Conservation (phyloP, 2,888 invertebrate genomes). For the Elmis aenea region DNA sequence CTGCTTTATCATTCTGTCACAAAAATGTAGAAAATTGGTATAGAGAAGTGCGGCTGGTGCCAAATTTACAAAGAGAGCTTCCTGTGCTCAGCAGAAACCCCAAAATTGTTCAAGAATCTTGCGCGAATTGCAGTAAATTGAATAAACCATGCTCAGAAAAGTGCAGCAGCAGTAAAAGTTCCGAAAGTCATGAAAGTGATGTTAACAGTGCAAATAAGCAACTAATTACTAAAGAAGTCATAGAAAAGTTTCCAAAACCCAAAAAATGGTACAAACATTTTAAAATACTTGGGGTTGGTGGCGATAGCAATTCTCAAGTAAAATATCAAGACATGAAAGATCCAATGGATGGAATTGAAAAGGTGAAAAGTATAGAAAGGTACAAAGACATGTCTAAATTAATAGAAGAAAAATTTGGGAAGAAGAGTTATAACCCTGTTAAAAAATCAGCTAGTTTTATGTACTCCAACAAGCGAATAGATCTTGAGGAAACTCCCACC, state of each 20-base stretch:
- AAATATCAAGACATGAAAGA: slow-evolving; percentile 48
- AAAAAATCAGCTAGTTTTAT: slow-evolving; percentile 44
- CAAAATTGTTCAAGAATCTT: slow-evolving; percentile 7
- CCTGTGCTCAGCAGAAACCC: slow-evolving; percentile 4
- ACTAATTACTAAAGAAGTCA: slow-evolving; percentile 36
- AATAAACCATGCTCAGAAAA: slow-evolving; percentile 20
- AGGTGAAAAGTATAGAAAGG: slow-evolving; percentile 64
- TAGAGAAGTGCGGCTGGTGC: slow-evolving; percentile 50
- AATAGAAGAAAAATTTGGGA: slow-evolving; percentile 62
- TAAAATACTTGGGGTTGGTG: slow-evolving; percentile 50
- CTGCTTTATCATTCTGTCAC: slow-evolving; percentile 62
- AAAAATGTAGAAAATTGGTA: slow-evolving; percentile 60
- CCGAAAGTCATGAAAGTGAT: slow-evolving; percentile 8
- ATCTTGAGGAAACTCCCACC: slow-evolving; percentile 31
- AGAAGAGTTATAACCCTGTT: slow-evolving; percentile 40
- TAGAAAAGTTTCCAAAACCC: slow-evolving; percentile 51
- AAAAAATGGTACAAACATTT: slow-evolving; percentile 63
- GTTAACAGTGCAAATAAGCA: slow-evolving; percentile 27
- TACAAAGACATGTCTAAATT: slow-evolving; percentile 69
- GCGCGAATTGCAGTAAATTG: slow-evolving; percentile 21
- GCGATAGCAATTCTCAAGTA: slow-evolving; percentile 38
- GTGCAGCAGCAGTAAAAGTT: slow-evolving; percentile 15
- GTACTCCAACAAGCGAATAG: slow-evolving; percentile 38
- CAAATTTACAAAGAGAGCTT: slow-evolving; percentile 28
- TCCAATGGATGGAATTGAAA: slow-evolving; percentile 58